Conservation (phyloP, 2,113 vertebrate genomes). For the Ammodytes marinus region DNA sequence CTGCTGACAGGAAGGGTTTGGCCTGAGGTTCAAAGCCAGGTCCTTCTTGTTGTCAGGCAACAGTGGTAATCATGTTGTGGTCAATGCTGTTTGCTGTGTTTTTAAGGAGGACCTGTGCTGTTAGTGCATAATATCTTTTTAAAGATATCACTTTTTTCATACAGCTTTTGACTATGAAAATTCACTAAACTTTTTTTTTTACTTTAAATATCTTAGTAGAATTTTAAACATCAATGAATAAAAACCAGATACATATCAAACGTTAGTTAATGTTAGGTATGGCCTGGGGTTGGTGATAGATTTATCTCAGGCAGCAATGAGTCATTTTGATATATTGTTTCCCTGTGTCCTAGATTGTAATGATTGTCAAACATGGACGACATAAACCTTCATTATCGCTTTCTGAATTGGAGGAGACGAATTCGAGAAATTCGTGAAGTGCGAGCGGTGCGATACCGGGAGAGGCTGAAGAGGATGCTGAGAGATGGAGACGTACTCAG, state of each 20-base stretch:
- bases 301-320: background rate
- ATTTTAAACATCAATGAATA: too few relatives aligned
- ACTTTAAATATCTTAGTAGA: too few relatives aligned
- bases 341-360: conserved; percentile 65
- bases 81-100: conserved; percentile 38
- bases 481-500: conserved; percentile 93
- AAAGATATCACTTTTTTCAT: background rate
- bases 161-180: background rate
- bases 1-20: conserved; percentile 49
- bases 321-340: conserved; percentile 1
- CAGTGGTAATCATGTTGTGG: conserved; percentile 43
- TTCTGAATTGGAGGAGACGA: conserved; percentile 93
- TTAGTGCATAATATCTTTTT: background rate
- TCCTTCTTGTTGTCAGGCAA: conserved; percentile 52
- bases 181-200: background rate
- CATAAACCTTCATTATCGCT: conserved; percentile 95
- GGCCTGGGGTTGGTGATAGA: background rate
- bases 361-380: conserved; percentile 90
- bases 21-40: conserved; percentile 41
- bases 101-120: conserved; percentile 15
- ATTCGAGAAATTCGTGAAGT: conserved; percentile 94
- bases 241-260: background rate
- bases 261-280: background rate
- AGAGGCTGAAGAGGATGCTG: conserved; percentile 91
- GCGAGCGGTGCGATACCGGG: conserved; percentile 90